phyloP scores from a whole-genome alignment of 2,113 vertebrate genomes.

The Actenoides hombroni region DNA sequence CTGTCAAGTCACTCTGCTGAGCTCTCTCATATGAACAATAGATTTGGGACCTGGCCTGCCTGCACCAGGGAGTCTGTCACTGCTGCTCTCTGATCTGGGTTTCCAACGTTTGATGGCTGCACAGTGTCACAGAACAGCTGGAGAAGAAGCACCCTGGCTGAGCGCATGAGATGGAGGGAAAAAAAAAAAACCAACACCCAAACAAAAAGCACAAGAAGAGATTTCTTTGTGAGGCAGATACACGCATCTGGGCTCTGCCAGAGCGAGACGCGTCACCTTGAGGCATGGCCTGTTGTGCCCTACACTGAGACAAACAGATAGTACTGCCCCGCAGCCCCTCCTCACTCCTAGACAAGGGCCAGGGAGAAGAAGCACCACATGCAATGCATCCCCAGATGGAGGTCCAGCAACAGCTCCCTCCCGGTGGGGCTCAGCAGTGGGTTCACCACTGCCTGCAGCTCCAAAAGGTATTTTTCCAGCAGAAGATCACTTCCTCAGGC shows the following conservation, averaged over 20 bases:
- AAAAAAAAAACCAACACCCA: background rate
- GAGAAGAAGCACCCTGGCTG: background rate
- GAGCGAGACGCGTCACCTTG: background rate
- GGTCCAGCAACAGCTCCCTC: background rate
- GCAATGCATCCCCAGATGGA: fast-evolving
- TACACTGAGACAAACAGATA: fast-evolving
- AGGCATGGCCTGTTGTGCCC: fast-evolving
- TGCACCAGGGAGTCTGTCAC: constrained; percentile 25
- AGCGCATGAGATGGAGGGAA: background rate
- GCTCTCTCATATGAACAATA: constrained; percentile 4
- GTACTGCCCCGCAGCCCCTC: background rate
- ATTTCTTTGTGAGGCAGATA: constrained; percentile 28
- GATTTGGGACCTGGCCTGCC: constrained; percentile 39
- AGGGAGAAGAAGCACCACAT: background rate
- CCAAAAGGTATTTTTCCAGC: background rate
- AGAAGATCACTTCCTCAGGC: background rate
- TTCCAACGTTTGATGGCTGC: constrained; percentile 19
- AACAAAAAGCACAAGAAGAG: background rate
- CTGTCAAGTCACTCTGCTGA: background rate
- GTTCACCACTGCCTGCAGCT: background rate
- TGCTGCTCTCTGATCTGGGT: constrained; percentile 10
- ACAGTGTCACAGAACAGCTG: constrained; percentile 16
- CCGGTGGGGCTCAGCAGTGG: background rate
- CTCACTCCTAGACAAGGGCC: background rate
- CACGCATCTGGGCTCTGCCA: background rate